phyloP scores from a whole-genome alignment of 2,113 vertebrate genomes.

The Tinamus guttatus region DNA sequence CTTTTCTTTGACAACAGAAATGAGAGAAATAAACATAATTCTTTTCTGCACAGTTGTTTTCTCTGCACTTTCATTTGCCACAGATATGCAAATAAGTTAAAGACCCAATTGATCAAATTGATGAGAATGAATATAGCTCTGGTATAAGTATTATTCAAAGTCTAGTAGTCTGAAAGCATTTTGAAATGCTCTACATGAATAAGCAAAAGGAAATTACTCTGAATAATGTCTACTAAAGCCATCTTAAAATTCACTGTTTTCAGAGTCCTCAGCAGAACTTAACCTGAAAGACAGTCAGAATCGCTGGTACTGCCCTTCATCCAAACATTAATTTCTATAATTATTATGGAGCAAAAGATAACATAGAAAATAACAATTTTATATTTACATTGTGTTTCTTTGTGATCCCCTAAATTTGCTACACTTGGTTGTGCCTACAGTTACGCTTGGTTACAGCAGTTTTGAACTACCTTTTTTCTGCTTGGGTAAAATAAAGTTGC shows the following conservation, averaged over 20 bases:
- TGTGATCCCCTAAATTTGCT: not conserved
- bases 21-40: not conserved
- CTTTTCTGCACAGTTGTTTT: not conserved
- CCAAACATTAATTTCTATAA: not conserved
- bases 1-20: not conserved
- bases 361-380: not conserved
- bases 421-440: not conserved
- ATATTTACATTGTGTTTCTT: not conserved
- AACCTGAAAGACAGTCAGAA: not conserved
- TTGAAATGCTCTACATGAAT: not conserved
- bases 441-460: not conserved
- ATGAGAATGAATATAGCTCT: not conserved
- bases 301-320: not conserved
- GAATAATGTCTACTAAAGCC: not conserved
- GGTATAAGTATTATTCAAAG: not conserved
- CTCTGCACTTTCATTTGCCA: not conserved
- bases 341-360: not conserved
- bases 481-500: not conserved
- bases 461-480: not conserved
- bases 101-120: not conserved
- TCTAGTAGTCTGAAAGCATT: not conserved
- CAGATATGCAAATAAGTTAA: not conserved
- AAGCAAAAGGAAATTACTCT: not conserved
- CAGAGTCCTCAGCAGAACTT: not conserved
- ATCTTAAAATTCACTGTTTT: not conserved